Conservation (phyloP, 2,888 invertebrate genomes). For the Hirudinaria manillensis region DNA sequence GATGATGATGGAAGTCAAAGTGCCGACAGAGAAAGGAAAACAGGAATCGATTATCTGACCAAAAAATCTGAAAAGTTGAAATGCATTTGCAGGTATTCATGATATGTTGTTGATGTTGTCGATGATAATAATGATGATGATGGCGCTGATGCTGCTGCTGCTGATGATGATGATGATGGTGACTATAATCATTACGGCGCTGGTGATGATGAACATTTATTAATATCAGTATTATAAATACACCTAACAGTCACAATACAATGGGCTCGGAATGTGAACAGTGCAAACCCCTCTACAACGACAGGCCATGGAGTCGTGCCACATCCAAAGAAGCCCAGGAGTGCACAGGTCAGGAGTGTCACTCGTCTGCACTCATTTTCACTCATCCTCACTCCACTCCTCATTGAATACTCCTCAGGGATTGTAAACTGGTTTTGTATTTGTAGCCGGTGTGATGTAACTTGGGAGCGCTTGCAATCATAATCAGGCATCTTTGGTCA, state of each 20-base stretch:
- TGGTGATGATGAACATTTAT: too few relatives aligned
- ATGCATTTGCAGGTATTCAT: constrained; percentile 1
- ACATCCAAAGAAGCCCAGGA: constrained; percentile 82
- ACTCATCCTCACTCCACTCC: too few relatives aligned
- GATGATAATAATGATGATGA: too few relatives aligned
- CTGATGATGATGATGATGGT: too few relatives aligned
- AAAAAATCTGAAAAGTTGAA: not conserved
- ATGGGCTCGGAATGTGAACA: constrained; percentile 86
- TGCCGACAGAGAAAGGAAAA: not conserved
- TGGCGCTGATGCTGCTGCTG: too few relatives aligned
- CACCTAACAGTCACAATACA: constrained; percentile 85
- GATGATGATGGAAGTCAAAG: not conserved
- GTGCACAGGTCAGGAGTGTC: constrained; percentile 67
- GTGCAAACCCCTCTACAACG: constrained; percentile 89
- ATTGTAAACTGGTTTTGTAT: too few relatives aligned
- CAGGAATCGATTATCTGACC: not conserved
- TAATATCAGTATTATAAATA: too few relatives aligned
- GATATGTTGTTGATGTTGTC: too few relatives aligned
- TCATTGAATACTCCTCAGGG: too few relatives aligned
- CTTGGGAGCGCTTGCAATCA: not conserved
- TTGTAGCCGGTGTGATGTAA: too few relatives aligned
- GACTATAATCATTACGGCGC: too few relatives aligned
- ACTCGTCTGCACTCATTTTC: not conserved
- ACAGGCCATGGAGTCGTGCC: constrained; percentile 89
- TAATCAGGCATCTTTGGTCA: not conserved